Base-by-base conservation (phyloP, 2,797 vertebrate species). In the Micropoecilia bifurca region DNA sequence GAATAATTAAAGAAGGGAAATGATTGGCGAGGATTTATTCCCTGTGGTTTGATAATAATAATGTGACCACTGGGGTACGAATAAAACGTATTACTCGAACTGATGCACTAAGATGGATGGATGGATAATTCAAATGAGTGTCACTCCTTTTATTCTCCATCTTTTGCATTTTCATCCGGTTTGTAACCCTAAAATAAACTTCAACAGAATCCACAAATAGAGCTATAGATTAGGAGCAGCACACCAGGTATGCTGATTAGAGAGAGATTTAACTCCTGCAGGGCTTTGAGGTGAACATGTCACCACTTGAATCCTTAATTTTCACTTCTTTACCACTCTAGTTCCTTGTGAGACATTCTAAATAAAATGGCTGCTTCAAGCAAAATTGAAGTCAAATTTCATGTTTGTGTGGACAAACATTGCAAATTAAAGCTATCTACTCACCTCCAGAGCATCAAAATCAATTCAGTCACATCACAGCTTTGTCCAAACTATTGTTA, bases 201-300 rank as follows among this genome's bases (percentile, higher is more conserved):
- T 91, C 84, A 90, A 92, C 91, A 83, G 86, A 87, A 91, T 93
- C 90, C 92, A 93, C 90, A 92, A 93, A 91, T 25, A 85, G 80
- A 90, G 85, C 79, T 74, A 81, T 81, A 89, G 91, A 93, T 93
- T 93, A 94, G 89, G 79, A 53, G 53, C 78, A 91, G 93, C 93
- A 95, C 79, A 90, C 87, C 91, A 80, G 85, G 82, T 93, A 84
- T 85, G 88, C 88, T 86, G 89, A 93, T 88, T 81, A 47, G 85
- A 82, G 85, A 80, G 87, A 74, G 81, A 91, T 95, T 93, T 95
- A 87, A 94, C 91, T 90, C 92, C 85, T 91, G 59, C 83, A 69
- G 88, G 88, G 91, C 89, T 91, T 91, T 88, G 83, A 90, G 90
- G 89, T 78, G 14, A 80, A 89, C 90, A 91, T 93, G 90, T 93